Evolutionary conservation across 1,140 invertebrate species (phyloP), one percentile per base, ranked within the genome.

Genomic region (Nasonia giraulti): DNA sequence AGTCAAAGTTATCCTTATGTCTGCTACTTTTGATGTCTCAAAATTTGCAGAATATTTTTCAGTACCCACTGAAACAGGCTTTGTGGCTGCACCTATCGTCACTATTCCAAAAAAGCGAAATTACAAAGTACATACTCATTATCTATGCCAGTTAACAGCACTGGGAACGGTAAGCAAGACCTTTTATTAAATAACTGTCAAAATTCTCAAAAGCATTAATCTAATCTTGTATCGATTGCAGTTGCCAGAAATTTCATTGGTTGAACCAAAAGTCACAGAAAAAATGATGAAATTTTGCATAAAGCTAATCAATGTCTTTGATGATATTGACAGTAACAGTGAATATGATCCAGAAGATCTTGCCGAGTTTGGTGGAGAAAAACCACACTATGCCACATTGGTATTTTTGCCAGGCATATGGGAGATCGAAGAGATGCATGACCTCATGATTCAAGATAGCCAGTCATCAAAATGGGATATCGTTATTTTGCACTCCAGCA

Each of bases 351-450:
- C 4, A 85, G 92, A 40, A n/a, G 88, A 92, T 73, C 2, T 85
- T 88, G 75, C 40, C 68, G 81, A 86, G 71, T 82, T 87, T 71
- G 80, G 90, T 85, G 75, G 27, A 37, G 40, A 79, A 66, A 55
- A 8, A 23, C 81, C 80, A 17, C 88, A 94, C 87, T 94, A 96
- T 5, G 95, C 96, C 31, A 96, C 98, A 33, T 93, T 99, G 0
- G 94, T 98, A 86, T 99, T 99, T 92, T 90, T 99, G 76, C 98
- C 98, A 31, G 98, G 98, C 84, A 95, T 97, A 69, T 91, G 94
- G 88, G 97, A 98, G 93, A 98, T 98, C 85, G 96, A 97, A 91
- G 93, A 95, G 77, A 90, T 96, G 83, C 87, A 93, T 86, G 90
- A 84, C 71, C 8, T 90, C 0, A 80, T 92, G 20, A 40, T 82